phyloP scores from a whole-genome alignment of 2,113 vertebrate genomes.

The Cyprinodon variegatus region DNA sequence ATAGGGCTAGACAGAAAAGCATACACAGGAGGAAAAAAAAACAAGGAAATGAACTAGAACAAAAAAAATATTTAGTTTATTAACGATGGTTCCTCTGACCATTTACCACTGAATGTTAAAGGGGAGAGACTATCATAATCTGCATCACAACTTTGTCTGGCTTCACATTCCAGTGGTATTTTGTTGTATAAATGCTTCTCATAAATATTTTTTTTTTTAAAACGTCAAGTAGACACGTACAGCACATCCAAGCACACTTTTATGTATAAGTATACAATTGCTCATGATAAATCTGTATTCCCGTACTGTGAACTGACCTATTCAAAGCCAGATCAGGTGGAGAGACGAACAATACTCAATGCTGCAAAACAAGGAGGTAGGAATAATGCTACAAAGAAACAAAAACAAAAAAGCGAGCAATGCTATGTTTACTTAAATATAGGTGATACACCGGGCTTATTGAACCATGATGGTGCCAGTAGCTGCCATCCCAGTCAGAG shows the following conservation, averaged over 20 bases:
- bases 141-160: constrained; percentile 80
- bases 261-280: constrained; percentile 75
- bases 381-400: constrained; percentile 79
- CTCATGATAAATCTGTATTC: constrained; percentile 78
- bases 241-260: constrained; percentile 77
- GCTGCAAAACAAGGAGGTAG: constrained; percentile 83
- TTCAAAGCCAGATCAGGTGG: constrained; percentile 63
- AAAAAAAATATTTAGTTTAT: constrained; percentile 39
- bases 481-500: constrained; percentile 51
- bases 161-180: constrained; percentile 86
- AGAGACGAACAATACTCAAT: constrained; percentile 74
- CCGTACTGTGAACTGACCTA: constrained; percentile 60
- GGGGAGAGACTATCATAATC: constrained; percentile 71
- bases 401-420: constrained; percentile 69
- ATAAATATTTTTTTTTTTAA: constrained; percentile 73
- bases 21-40: constrained; percentile 56
- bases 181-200: constrained; percentile 80
- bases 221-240: constrained; percentile 76
- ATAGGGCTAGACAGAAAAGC: constrained; percentile 58
- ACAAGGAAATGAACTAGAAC: constrained; percentile 25
- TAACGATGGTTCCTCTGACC: constrained; percentile 60
- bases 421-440: constrained; percentile 59
- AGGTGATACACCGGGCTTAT: constrained; percentile 50
- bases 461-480: constrained; percentile 43
- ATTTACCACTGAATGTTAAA: constrained; percentile 74